Percentiles rank a stretch among this genome's conserved stretches.
phyloP scores from a whole-genome alignment of 2,113 vertebrate species.

The Pygoscelis antarcticus region DNA sequence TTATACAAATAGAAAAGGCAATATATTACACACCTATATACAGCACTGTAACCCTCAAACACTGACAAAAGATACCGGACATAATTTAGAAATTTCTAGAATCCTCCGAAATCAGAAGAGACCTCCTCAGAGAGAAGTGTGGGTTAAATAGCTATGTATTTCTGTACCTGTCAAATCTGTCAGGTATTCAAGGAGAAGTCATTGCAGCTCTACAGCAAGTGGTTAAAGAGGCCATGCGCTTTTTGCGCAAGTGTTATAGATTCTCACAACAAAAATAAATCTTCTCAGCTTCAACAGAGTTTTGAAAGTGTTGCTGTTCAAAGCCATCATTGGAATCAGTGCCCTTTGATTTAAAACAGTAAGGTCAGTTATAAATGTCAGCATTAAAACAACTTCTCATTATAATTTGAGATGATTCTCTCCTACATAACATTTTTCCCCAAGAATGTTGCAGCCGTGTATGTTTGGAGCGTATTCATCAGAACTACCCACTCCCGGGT shows the following conservation, averaged over 20 bases:
- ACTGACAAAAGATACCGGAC: slow-evolving; percentile 7
- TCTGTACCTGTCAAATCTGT: not conserved
- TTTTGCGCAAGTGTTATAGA: not conserved
- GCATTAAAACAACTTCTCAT: not conserved
- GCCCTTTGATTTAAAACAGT: not conserved
- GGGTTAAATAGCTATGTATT: not conserved
- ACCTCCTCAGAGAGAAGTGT: not conserved
- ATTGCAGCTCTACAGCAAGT: not conserved
- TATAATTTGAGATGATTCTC: not conserved
- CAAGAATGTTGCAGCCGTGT: not conserved
- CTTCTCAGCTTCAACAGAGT: not conserved
- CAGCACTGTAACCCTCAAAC: slow-evolving; percentile 31
- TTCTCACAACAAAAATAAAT: not conserved
- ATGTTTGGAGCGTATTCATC: not conserved
- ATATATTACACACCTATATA: slow-evolving; percentile 32
- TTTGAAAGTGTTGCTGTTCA: not conserved
- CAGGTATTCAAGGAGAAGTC: not conserved
- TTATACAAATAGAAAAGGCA: slow-evolving; percentile 44
- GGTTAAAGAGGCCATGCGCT: not conserved
- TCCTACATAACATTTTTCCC: not conserved
- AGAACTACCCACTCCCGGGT: not conserved
- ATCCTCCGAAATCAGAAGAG: slow-evolving; percentile 23
- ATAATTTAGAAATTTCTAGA: slow-evolving; percentile 33
- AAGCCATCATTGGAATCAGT: not conserved
- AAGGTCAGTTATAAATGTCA: not conserved